phyloP scores from a whole-genome alignment of 2,797 vertebrate species.

The Cephalopachus bancanus region DNA sequence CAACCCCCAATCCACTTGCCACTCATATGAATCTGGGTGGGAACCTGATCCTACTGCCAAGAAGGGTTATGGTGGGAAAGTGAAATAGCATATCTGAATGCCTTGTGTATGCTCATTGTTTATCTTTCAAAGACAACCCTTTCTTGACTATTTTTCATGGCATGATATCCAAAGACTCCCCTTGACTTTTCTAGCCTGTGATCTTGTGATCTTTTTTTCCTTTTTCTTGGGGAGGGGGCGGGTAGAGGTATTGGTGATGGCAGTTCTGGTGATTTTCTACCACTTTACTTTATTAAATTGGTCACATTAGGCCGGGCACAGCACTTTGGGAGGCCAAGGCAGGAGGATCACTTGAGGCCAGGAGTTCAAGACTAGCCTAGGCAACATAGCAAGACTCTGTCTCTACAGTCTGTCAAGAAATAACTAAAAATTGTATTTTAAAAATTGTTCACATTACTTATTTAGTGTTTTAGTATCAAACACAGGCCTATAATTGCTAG shows the following conservation, averaged over 20 bases:
- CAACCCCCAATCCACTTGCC: neutral
- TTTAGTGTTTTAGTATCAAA: neutral
- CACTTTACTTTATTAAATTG: neutral
- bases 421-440: too few relatives aligned
- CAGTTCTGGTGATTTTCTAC: neutral
- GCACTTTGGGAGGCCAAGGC: too few relatives aligned
- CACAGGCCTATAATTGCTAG: neutral
- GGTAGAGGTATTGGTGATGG: too few relatives aligned
- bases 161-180: neutral
- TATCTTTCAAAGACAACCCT: neutral
- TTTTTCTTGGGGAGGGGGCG: too few relatives aligned
- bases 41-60: neutral
- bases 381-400: too few relatives aligned
- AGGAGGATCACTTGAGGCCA: too few relatives aligned
- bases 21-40: neutral
- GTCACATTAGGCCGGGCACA: neutral
- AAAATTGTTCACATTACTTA: neutral
- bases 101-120: neutral
- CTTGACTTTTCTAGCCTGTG: neutral
- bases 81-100: neutral
- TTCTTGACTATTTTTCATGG: neutral
- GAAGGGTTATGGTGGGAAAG: neutral
- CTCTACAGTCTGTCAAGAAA: too few relatives aligned
- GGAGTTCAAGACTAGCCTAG: too few relatives aligned
- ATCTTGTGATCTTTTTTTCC: too few relatives aligned